phyloP scores from a whole-genome alignment of 2,113 vertebrate species.

The Ptilorrhoa leucosticta region DNA sequence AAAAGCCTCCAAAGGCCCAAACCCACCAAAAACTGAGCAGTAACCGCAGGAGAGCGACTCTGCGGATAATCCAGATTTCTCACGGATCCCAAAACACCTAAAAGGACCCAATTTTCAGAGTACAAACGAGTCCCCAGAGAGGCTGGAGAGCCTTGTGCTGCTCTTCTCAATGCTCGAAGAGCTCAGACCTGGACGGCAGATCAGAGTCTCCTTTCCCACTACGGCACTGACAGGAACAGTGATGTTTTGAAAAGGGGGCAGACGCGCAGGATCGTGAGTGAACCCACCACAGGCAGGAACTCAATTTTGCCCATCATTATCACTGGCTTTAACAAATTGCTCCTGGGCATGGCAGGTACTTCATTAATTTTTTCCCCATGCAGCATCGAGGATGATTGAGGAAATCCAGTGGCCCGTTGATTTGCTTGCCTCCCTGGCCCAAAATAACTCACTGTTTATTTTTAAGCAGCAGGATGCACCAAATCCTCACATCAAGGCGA shows the following conservation, averaged over 20 bases:
- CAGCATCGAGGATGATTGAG: not conserved
- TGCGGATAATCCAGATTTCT: not conserved
- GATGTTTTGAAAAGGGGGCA: accelerated
- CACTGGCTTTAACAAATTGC: not conserved
- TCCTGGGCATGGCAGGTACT: constrained; percentile 2
- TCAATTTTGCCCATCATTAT: not conserved
- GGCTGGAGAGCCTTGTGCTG: accelerated
- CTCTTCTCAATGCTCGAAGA: not conserved
- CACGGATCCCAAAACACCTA: not conserved
- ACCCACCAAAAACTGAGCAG: not conserved
- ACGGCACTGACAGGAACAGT: accelerated
- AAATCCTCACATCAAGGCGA: not conserved
- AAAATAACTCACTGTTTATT: not conserved
- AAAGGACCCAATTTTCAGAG: not conserved
- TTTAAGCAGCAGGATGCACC: not conserved
- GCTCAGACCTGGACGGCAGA: not conserved
- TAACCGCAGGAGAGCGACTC: accelerated
- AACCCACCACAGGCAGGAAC: not conserved
- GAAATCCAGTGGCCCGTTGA: constrained; percentile 8
- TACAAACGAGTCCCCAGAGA: not conserved
- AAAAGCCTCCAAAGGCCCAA: not conserved
- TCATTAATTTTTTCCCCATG: not conserved
- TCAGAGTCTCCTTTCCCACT: not conserved
- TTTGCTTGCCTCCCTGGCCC: constrained; percentile 10
- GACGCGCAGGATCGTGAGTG: not conserved